Evolutionary conservation across 2,113 vertebrate species (phyloP), one percentile per base, ranked within the genome.

Genomic region (Pseudonaja textilis): DNA sequence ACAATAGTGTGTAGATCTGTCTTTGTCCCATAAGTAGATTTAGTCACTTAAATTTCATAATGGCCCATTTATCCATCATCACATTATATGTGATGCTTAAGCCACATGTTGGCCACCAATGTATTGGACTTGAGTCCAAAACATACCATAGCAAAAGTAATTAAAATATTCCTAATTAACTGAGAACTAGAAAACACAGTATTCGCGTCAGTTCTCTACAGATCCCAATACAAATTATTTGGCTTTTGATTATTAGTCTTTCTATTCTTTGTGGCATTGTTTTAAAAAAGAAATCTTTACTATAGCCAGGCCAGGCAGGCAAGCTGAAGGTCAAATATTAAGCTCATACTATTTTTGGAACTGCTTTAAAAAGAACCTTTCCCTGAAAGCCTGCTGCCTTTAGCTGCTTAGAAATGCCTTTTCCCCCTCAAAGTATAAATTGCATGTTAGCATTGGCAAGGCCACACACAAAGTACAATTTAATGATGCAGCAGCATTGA

Each of bases 401-500:
- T 20, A 26, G 4, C 56, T 86, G 91, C 47, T 87, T 85, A 52
- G 91, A 74, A 64, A 16, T 55, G 55, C 10, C 81, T 88, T 9
- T 9, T 0, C 34, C 34, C 2, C 18, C 18, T 81, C 74, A 81
- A 81, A 92, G 86, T 86, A 69, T n/a, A 89, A 89, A 88, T 34
- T 87, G 69, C 85, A 34, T 57, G 54, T 94, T 88, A 90, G 1
- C 0, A 54, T 1, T 1, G 34, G 86, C 56, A 57, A 59, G 0
- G 59, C 91, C 88, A 47, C 56, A 89, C 93, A 90, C 10, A 54
- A 87, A 93, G 85, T 0, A 0, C 61, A 93, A 61, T 94, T 96
- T 95, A 95, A 95, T 0, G 8, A 95, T 16, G 95, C 57, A 92
- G 91, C 91, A 74, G 93, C 91, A 91, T 0, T 92, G 94, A 95